Evolutionary conservation across 2,888 invertebrate genomes (phyloP).

Genomic region (Phlogophora meticulosa): DNA sequence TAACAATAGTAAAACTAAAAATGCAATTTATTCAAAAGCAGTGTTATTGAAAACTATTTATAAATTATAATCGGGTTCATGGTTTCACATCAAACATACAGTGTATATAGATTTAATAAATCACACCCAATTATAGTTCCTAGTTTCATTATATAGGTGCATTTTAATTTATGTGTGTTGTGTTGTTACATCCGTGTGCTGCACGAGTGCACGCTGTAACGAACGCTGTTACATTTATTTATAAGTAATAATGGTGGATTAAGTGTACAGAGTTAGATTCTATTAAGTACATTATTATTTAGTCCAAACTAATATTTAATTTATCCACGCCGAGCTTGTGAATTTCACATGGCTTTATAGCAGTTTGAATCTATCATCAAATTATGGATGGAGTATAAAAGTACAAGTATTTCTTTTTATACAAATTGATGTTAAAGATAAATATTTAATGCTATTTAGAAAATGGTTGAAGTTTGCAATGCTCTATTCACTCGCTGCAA

Average conservation of each 20-base stretch:
- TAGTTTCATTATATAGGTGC: slow-evolving; percentile 85
- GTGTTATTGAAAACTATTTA: slow-evolving; percentile 19
- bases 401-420: slow-evolving; percentile 46
- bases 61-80: slow-evolving; percentile 49
- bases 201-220: slow-evolving; percentile 73
- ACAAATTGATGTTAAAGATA: slow-evolving; percentile 21
- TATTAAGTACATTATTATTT: slow-evolving; percentile 65
- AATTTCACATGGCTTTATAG: slow-evolving; percentile 36
- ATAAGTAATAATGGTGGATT: slow-evolving; percentile 63
- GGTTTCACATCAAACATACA: slow-evolving; percentile 31
- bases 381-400: slow-evolving; percentile 42
- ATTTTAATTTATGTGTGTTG: slow-evolving; percentile 80
- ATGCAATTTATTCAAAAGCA: slow-evolving; percentile 12
- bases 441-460: slow-evolving; percentile 23
- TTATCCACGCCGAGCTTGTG: slow-evolving; percentile 47
- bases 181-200: slow-evolving; percentile 68
- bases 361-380: slow-evolving; percentile 22
- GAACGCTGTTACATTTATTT: slow-evolving; percentile 57
- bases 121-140: slow-evolving; percentile 78
- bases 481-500: slow-evolving; percentile 22
- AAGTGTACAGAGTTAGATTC: slow-evolving; percentile 69
- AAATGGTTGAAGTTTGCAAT: slow-evolving; percentile 33
- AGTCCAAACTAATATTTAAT: slow-evolving; percentile 57
- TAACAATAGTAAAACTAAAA: slow-evolving; percentile 22
- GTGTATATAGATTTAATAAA: slow-evolving; percentile 27